A percentile compares a stretch with the other conserved stretches of the same genome.
These are phyloP conservation scores for Carduelis carduelis DNA, from an alignment of 2,797 vertebrate species.

Conservation along the genomic window DNA sequence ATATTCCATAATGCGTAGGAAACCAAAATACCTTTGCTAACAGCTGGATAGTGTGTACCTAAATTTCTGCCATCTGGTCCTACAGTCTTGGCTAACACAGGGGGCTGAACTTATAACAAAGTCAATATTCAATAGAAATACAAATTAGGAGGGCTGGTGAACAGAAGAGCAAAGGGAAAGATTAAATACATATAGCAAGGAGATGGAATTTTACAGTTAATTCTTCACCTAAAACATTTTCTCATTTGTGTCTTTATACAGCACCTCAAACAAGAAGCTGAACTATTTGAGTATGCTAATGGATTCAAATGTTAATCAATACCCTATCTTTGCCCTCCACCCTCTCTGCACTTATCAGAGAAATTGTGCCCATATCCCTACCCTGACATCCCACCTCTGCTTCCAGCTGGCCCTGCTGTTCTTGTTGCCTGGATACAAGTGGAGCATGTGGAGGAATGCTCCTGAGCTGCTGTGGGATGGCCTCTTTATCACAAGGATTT, in stretches of 20 bases:
- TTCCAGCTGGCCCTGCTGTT: constrained; percentile 1
- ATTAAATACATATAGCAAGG: neutral
- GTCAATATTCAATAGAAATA: neutral
- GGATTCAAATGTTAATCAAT: neutral
- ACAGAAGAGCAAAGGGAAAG: neutral
- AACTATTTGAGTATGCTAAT: neutral
- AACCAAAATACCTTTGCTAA: constrained; percentile 32
- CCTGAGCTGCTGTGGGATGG: constrained; percentile 39
- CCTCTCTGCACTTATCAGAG: neutral
- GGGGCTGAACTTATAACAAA: neutral
- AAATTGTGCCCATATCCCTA: neutral
- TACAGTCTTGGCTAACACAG: neutral
- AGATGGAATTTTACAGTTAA: neutral
- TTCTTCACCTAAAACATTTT: neutral
- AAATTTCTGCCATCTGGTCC: constrained; percentile 20
- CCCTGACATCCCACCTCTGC: neutral
- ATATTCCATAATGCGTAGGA: neutral
- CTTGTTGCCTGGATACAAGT: constrained; percentile 66
- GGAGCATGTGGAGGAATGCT: constrained; percentile 24
- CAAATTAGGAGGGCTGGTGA: neutral
- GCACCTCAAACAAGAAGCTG: neutral
- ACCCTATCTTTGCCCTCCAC: neutral
- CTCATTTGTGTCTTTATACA: neutral
- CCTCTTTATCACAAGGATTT: constrained; percentile 52
- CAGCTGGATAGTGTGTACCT: neutral